A percentile compares a stretch with the other conserved stretches of the same genome.
Conservation (phyloP, 2,888 invertebrate genomes). For the Luffia ferchaultella region DNA sequence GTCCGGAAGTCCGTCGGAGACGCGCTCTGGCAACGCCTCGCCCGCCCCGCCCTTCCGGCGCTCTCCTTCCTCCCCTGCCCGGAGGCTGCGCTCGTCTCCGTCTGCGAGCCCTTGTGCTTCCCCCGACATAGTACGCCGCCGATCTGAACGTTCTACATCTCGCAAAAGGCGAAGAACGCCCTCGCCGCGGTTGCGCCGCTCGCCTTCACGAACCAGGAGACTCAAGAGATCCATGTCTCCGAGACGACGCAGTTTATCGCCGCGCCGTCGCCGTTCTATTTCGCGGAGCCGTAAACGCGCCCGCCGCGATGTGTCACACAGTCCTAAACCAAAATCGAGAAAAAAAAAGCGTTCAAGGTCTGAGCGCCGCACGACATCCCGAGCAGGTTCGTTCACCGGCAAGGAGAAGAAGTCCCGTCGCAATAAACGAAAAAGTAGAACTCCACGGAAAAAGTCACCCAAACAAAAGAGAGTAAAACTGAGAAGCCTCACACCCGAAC, state of each 20-base stretch:
- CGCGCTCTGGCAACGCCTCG: constrained; percentile 19
- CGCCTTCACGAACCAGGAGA: constrained; percentile 13
- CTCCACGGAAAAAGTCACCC: constrained; percentile 30
- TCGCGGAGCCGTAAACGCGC: constrained; percentile 25
- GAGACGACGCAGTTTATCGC: constrained; percentile 16
- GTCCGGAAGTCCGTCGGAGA: constrained; percentile 14
- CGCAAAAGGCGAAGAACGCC: constrained; percentile 20
- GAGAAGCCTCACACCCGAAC: constrained; percentile 26
- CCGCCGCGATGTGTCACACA: constrained; percentile 22
- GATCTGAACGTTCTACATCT: constrained; percentile 16
- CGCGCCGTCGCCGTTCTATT: constrained; percentile 24
- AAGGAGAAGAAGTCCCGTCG: constrained; percentile 24
- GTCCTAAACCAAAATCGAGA: constrained; percentile 29
- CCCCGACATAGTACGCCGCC: constrained; percentile 10
- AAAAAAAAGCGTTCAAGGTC: constrained; percentile 37
- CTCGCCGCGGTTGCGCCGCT: constrained; percentile 16
- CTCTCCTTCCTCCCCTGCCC: constrained; percentile 27
- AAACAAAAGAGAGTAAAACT: constrained; percentile 35
- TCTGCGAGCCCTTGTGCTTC: constrained; percentile 12
- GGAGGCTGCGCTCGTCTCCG: constrained; percentile 22
- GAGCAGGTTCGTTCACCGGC: constrained; percentile 16
- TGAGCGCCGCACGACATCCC: constrained; percentile 20
- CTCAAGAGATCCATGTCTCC: constrained; percentile 16
- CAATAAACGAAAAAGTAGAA: constrained; percentile 23
- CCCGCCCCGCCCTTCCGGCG: constrained; percentile 27